phyloP scores from a whole-genome alignment of 2,888 invertebrate genomes.

The Lasioglossum morio region DNA sequence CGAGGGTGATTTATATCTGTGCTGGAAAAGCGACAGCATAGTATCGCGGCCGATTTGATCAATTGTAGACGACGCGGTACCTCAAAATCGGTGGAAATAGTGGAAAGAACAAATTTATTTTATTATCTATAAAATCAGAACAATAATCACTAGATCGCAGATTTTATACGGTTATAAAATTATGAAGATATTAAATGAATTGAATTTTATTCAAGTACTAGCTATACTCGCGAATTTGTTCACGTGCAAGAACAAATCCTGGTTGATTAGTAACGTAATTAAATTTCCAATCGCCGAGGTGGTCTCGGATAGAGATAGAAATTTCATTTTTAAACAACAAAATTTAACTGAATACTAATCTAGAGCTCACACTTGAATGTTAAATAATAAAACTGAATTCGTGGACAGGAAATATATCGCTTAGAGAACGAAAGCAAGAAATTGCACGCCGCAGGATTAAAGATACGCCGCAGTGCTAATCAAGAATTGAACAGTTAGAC shows the following conservation, averaged over 20 bases:
- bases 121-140: neutral
- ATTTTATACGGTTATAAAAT: neutral
- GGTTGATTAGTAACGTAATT: no score
- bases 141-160: neutral
- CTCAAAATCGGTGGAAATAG: neutral
- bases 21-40: neutral
- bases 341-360: no score
- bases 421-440: no score
- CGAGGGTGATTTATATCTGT: neutral
- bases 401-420: no score
- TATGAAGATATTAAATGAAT: neutral
- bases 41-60: neutral
- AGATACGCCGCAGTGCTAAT: neutral
- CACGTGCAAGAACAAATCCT: no score
- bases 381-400: no score
- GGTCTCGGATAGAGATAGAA: no score
- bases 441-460: neutral
- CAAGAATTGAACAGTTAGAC: neutral
- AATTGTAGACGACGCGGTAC: neutral
- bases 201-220: neutral
- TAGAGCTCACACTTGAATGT: no score
- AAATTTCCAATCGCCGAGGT: no score
- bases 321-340: no score
- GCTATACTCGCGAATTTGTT: no score
- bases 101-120: neutral